Evolutionary conservation across 1,140 invertebrate species (phyloP).

Genomic region (Nasonia giraulti): DNA sequence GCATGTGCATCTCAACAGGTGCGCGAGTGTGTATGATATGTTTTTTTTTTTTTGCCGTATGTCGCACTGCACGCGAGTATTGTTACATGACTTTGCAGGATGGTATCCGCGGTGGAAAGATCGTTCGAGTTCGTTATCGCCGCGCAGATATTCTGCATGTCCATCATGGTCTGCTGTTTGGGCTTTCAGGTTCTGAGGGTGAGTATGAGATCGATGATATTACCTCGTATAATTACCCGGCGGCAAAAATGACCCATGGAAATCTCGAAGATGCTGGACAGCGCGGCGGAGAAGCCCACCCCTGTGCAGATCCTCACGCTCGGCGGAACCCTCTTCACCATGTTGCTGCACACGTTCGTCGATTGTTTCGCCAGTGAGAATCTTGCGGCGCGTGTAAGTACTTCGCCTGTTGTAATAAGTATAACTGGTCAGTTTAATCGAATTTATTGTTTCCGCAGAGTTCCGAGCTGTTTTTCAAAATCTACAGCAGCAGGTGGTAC

Average conservation of each 20-base stretch:
- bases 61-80: too few relatives aligned
- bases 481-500: constrained; percentile 18
- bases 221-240: too few relatives aligned
- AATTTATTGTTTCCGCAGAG: neutral
- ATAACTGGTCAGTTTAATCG: neutral
- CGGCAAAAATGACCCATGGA: neutral
- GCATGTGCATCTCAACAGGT: neutral
- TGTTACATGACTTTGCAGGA: neutral
- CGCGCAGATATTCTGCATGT: constrained; percentile 15
- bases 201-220: neutral
- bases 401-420: neutral
- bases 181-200: constrained; percentile 18
- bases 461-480: neutral
- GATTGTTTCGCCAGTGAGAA: constrained; percentile 18
- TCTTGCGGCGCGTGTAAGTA: neutral
- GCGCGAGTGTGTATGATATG: neutral
- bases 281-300: neutral
- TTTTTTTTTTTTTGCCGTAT: too few relatives aligned
- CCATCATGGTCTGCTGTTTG: neutral
- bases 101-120: neutral
- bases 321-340: neutral
- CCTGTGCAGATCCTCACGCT: neutral
- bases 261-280: neutral
- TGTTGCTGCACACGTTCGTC: constrained; percentile 23
- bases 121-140: neutral